Evolutionary conservation across 2,888 invertebrate species (phyloP).

Genomic region (Chrysomela aeneicollis): DNA sequence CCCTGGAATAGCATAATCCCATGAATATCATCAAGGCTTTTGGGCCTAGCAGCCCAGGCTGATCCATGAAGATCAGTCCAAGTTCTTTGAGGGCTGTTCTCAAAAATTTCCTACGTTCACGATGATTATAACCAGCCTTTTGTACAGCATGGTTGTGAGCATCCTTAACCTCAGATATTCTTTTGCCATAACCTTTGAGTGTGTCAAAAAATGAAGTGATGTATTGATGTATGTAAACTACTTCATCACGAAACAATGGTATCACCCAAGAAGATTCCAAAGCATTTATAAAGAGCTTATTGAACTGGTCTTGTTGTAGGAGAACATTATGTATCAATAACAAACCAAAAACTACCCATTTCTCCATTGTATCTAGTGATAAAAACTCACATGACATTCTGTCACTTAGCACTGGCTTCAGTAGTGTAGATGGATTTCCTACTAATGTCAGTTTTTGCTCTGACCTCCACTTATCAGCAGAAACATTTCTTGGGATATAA

Average conservation of each 20-base stretch:
- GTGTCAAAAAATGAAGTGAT: conserved; percentile 93
- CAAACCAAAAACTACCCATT: conserved; percentile 97
- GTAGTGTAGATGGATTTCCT: conserved; percentile 91
- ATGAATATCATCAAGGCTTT: conserved; percentile 97
- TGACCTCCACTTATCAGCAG: conserved; percentile 93
- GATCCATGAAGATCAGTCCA: conserved; percentile 94
- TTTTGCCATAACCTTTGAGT: conserved; percentile 92
- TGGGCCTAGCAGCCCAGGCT: conserved; percentile 96
- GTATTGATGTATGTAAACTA: conserved; percentile 93
- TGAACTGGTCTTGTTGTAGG: conserved; percentile 76
- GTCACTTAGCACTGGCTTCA: conserved; percentile 94
- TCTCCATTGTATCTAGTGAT: conserved; percentile 93
- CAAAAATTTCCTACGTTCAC: conserved; percentile 95
- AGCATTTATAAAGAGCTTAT: conserved; percentile 90
- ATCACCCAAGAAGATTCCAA: conserved; percentile 94
- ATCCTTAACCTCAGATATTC: conserved; percentile 95
- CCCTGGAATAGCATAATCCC: conserved; percentile 93
- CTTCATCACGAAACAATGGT: conserved; percentile 95
- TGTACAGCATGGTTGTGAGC: conserved; percentile 89
- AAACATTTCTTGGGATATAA: conserved; percentile 87
- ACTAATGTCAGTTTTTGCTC: conserved; percentile 93
- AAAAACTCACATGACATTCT: conserved; percentile 98
- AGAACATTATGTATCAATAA: conserved; percentile 89
- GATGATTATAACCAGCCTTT: conserved; percentile 89
- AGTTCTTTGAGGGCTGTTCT: conserved; percentile 95